phyloP scores from a whole-genome alignment of 2,888 invertebrate species.

The Limnephilus rhombicus region DNA sequence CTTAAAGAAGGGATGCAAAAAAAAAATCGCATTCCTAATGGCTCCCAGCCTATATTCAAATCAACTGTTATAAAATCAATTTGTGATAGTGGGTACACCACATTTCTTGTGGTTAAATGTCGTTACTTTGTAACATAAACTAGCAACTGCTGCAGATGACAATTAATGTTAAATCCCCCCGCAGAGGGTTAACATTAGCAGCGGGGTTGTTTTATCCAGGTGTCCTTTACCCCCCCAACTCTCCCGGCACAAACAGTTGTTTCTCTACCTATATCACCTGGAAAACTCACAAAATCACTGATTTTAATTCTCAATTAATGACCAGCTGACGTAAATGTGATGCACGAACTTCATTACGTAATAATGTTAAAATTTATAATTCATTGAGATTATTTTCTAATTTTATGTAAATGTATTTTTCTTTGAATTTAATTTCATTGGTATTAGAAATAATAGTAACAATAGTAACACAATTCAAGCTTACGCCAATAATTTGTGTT shows the following conservation, averaged over 20 bases:
- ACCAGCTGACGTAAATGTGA: too few relatives aligned
- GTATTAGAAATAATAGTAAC: too few relatives aligned
- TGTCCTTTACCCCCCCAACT: conserved; percentile 26
- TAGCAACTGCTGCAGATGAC: conserved; percentile 22
- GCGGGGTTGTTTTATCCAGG: conserved; percentile 41
- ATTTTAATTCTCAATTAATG: not conserved
- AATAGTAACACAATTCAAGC: too few relatives aligned
- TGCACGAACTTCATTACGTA: not conserved
- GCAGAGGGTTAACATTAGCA: conserved; percentile 26
- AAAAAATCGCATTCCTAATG: not conserved
- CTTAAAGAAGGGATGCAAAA: too few relatives aligned
- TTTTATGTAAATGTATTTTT: not conserved
- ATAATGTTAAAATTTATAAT: not conserved
- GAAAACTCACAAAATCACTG: not conserved
- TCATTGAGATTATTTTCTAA: not conserved
- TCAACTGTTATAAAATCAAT: not conserved
- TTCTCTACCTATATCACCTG: conserved; percentile 34
- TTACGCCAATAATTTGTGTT: too few relatives aligned
- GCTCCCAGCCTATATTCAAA: not conserved
- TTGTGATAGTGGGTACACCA: not conserved
- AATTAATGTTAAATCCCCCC: not conserved
- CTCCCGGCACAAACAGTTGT: not conserved
- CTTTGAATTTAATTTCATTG: too few relatives aligned
- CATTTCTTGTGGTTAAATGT: not conserved
- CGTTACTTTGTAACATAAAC: not conserved